Percentiles rank a stretch among this genome's conserved stretches.
These are phyloP conservation scores for Crax fasciolata DNA, from an alignment of 2,797 vertebrate species.

Conservation along the genomic window DNA sequence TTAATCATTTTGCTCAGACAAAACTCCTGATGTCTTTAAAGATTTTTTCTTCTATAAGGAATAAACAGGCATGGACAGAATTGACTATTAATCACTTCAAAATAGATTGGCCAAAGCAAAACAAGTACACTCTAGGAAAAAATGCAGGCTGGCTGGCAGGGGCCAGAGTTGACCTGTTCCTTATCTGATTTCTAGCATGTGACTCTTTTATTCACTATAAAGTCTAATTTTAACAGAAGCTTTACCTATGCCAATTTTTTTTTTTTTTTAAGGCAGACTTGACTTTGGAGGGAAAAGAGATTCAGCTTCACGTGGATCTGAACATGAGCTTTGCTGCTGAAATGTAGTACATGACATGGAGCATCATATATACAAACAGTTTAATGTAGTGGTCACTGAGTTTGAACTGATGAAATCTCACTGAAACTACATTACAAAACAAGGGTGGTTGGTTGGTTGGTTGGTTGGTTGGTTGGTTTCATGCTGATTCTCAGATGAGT, in stretches of 20 bases:
- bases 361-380: not conserved
- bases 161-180: not conserved
- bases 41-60: not conserved
- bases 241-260: not conserved
- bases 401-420: not conserved
- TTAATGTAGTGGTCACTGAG: not conserved
- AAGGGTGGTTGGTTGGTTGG: not conserved
- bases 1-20: not conserved
- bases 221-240: slow-evolving; percentile 17
- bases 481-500: not conserved
- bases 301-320: not conserved
- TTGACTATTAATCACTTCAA: not conserved
- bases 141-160: fast-evolving
- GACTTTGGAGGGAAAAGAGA: not conserved
- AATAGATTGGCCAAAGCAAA: not conserved
- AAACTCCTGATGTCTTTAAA: not conserved
- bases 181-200: not conserved
- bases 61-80: not conserved
- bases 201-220: not conserved
- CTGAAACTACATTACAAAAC: not conserved
- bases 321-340: not conserved
- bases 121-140: not conserved
- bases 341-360: not conserved
- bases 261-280: not conserved
- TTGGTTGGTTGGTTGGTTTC: not conserved